A percentile compares a stretch with the other conserved stretches of the same genome.
phyloP scores from a whole-genome alignment of 2,888 invertebrate species.

The Parnassius smintheus region DNA sequence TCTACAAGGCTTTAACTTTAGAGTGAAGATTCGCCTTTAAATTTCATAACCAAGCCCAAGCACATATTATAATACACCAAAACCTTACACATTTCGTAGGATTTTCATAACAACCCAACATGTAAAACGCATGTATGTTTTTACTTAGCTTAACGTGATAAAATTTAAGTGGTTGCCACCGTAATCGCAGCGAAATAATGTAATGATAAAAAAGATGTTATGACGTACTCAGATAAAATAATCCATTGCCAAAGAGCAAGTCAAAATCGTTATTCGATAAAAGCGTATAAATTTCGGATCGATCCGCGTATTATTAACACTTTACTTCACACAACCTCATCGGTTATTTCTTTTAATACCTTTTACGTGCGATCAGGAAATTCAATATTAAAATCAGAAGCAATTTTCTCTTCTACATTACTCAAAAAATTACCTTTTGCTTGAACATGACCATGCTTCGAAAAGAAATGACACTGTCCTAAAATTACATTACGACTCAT shows the following conservation, averaged over 20 bases:
- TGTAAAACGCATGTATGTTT: conserved; percentile 39
- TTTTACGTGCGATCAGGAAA: conserved; percentile 9
- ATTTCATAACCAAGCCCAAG: no score
- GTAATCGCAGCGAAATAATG: conserved; percentile 23
- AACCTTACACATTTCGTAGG: conserved; percentile 32
- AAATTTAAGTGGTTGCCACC: conserved; percentile 27
- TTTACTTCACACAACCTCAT: conserved; percentile 2
- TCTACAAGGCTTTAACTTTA: no score
- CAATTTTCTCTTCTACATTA: conserved; percentile 30
- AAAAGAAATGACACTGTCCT: background rate
- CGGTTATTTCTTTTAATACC: conserved; percentile 2
- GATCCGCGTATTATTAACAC: background rate
- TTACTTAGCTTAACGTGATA: conserved; percentile 24
- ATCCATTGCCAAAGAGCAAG: conserved; percentile 13
- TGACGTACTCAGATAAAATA: conserved; percentile 22
- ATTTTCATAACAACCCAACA: conserved; percentile 44
- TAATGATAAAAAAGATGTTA: conserved; percentile 27
- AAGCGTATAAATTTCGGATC: no score
- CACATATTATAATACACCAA: background rate
- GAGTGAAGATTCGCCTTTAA: no score
- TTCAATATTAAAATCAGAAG: conserved; percentile 8
- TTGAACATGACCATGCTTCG: background rate
- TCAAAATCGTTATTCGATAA: no score
- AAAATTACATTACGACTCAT: background rate
- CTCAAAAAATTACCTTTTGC: background rate